A percentile compares a stretch with the other conserved stretches of the same genome.
phyloP scores from a whole-genome alignment of 2,888 invertebrate genomes.

The Drosophila emarginata region DNA sequence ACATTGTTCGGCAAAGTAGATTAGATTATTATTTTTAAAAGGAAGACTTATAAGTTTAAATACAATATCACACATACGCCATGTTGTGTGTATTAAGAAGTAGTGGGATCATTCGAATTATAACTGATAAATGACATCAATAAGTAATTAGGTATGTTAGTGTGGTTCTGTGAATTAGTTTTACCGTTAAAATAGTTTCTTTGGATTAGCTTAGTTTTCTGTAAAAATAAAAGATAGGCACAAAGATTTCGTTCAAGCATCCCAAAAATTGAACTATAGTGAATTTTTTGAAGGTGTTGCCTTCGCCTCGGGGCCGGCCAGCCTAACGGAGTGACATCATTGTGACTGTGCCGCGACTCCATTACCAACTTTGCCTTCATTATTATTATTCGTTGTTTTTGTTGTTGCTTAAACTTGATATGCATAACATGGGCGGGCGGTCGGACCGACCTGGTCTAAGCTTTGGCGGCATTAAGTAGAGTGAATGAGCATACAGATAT shows the following conservation, averaged over 20 bases:
- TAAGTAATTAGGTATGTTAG: no score
- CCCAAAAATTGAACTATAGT: constrained; percentile 2
- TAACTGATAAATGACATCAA: no score
- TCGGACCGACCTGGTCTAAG: constrained; percentile 19
- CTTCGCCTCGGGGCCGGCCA: constrained; percentile 19
- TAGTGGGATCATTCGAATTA: not conserved
- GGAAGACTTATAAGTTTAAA: not conserved
- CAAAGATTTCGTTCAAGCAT: not conserved
- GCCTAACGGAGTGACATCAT: constrained; percentile 64
- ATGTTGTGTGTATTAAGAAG: not conserved
- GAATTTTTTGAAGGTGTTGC: constrained; percentile 22
- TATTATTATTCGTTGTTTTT: constrained; percentile 35
- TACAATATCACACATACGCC: not conserved
- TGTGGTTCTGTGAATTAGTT: no score
- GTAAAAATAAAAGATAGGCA: no score
- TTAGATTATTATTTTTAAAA: not conserved
- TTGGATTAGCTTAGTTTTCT: no score
- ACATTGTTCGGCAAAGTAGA: no score
- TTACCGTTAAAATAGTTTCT: no score
- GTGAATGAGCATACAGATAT: constrained; percentile 46
- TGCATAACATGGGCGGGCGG: constrained; percentile 73
- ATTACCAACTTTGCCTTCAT: constrained; percentile 58
- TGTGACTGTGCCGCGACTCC: constrained; percentile 45
- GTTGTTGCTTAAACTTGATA: constrained; percentile 61
- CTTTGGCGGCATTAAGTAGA: constrained; percentile 65